Evolutionary conservation across 2,113 vertebrate genomes (phyloP), one percentile per base, ranked within the genome.

Genomic region (Oryzias melastigma): DNA sequence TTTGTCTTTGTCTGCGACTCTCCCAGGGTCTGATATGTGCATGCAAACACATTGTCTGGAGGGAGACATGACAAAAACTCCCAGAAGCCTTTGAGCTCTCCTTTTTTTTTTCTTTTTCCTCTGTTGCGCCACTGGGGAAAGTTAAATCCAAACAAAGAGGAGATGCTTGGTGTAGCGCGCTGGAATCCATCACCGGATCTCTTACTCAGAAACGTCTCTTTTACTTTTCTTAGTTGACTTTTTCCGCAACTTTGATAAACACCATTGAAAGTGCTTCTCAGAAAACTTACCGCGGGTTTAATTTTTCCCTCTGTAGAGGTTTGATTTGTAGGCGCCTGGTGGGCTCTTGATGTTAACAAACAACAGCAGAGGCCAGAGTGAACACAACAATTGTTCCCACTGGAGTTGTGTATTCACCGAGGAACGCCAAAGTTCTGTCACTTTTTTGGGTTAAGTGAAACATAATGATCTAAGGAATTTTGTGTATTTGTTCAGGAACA

Each of bases 21-120:
- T 88, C 87, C 58, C 74, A 82, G 86, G 89, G 85, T 91, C 80
- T 90, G 88, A 90, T 88, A 89, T 89, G 85, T 86, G 84, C 85
- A 87, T 88, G 87, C 90, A 91, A 92, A 91, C 90, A 91, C 80
- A 71, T 73, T 79, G 87, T 90, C 91, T 91, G 70, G 84, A 84
- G 91, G 90, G 89, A 91, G 83, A 91, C 84, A 81, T 92, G 91
- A 92, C 91, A 91, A 90, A 91, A 90, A 90, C 85, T 93, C 90
- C 85, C 91, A 85, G 90, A 90, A 91, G 91, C 89, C 90, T 90
- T 90, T 91, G 90, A 90, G 88, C 78, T 80, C 43, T 71, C 85
- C 71, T 84, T 77, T 85, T 85, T 77, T 85, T 85, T 83, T 58
- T 25, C 0, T 83, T 75, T 80, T 89, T 84, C 82, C 81, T 88